Percentiles rank a stretch among this genome's conserved stretches.
Conservation (phyloP, 2,888 invertebrate genomes). For the Apamea monoglypha region DNA sequence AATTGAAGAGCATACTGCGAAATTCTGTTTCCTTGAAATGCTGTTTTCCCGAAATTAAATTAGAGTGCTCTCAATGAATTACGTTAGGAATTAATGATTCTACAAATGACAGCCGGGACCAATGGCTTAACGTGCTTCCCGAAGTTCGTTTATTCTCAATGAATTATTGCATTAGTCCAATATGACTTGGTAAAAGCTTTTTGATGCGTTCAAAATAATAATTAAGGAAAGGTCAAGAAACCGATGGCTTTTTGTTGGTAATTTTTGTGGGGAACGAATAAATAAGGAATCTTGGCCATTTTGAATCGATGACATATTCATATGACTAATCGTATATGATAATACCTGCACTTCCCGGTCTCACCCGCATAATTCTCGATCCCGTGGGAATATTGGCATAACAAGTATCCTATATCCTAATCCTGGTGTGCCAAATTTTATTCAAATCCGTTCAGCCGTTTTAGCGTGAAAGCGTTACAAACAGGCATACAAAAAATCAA, state of each 20-base stretch:
- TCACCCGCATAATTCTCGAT: background rate
- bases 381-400: background rate
- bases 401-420: background rate
- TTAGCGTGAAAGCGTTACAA: background rate
- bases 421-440: background rate
- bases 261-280: background rate
- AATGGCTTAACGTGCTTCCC: too few relatives aligned
- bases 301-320: background rate
- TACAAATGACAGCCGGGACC: too few relatives aligned
- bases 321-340: background rate
- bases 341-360: background rate
- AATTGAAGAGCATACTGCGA: background rate
- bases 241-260: background rate
- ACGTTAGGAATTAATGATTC: too few relatives aligned
- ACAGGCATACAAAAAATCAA: background rate
- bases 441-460: background rate
- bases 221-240: background rate
- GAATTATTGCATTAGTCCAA: constrained; percentile 3
- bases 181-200: constrained; percentile 25
- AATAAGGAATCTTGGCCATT: background rate
- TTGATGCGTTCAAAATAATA: background rate
- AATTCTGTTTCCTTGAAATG: background rate
- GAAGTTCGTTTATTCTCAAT: too few relatives aligned
- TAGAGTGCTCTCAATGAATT: too few relatives aligned
- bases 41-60: constrained; percentile 10